Evolutionary conservation across 2,888 invertebrate genomes (phyloP).

Genomic region (Chirona hameri): DNA sequence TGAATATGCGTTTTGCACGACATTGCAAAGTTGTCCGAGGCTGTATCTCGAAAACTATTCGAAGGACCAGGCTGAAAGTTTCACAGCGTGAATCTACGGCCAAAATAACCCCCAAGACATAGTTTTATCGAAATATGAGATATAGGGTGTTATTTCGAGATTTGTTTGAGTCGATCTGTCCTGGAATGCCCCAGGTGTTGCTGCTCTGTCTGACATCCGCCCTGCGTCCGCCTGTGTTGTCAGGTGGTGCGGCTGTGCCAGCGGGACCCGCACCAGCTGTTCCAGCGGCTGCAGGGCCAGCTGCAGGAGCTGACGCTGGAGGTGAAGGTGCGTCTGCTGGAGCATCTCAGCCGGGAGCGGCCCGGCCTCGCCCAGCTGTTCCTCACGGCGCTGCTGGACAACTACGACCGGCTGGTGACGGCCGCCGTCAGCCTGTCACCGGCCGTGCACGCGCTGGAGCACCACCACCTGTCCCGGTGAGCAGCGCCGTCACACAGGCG

Average conservation of each 20-base stretch:
- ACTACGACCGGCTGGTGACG: slow-evolving; percentile 59
- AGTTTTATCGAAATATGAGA: no score
- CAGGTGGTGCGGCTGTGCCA: slow-evolving; percentile 50
- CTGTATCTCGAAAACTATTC: no score
- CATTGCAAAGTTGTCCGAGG: no score
- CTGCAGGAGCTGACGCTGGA: slow-evolving; percentile 62
- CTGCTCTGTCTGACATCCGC: no score
- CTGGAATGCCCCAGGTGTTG: no score
- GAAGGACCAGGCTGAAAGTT: no score
- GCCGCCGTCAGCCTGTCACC: slow-evolving; percentile 58
- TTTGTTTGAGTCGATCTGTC: no score
- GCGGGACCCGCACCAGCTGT: slow-evolving; percentile 61
- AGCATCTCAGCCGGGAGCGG: slow-evolving; percentile 47
- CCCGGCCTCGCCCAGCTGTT: slow-evolving; percentile 25
- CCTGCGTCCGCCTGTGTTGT: slow-evolving; percentile 34
- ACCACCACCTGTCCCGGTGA: slow-evolving; percentile 48
- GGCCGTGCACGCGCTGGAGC: slow-evolving; percentile 58
- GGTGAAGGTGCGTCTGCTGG: slow-evolving; percentile 57
- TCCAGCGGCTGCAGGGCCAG: slow-evolving; percentile 60
- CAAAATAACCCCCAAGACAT: no score
- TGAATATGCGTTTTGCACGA: no score
- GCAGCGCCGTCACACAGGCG: no score
- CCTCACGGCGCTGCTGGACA: slow-evolving; percentile 55
- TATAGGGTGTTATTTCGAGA: no score
- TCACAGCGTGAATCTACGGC: no score